Conservation (phyloP, 2,888 invertebrate species). For the Dasypolia templi region DNA sequence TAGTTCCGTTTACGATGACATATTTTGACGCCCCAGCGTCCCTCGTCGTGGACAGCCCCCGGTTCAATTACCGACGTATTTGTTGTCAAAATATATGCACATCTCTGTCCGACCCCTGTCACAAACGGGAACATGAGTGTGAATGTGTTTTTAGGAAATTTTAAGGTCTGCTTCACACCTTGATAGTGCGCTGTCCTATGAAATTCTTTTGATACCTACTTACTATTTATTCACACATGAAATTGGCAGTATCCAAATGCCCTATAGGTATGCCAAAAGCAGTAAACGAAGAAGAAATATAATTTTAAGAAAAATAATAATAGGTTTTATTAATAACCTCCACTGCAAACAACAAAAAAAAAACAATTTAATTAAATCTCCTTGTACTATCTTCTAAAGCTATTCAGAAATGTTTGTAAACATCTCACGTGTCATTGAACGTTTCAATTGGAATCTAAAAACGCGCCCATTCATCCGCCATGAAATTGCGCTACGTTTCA, state of each 20-base stretch:
- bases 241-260: background rate
- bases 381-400: slow-evolving; percentile 51
- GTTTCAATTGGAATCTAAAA: slow-evolving; percentile 70
- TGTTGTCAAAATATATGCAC: slow-evolving; percentile 84
- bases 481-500: slow-evolving; percentile 79
- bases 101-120: slow-evolving; percentile 68
- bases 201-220: slow-evolving; percentile 2
- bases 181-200: background rate
- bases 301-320: background rate
- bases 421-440: slow-evolving; percentile 82
- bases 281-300: background rate
- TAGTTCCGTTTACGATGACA: slow-evolving; percentile 48
- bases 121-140: slow-evolving; percentile 44
- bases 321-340: background rate
- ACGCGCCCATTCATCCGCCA: slow-evolving; percentile 67
- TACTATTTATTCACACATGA: background rate
- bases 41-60: slow-evolving; percentile 67
- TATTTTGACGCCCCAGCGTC: slow-evolving; percentile 51
- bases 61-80: slow-evolving; percentile 81
- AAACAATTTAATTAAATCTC: slow-evolving; percentile 46
- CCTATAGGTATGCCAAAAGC: background rate
- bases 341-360: background rate
- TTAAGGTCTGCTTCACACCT: slow-evolving; percentile 9
- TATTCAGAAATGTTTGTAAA: slow-evolving; percentile 72
- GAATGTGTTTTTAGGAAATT: slow-evolving; percentile 60